Conservation (phyloP, 2,797 vertebrate genomes). For the Phyllotis vaccarum region DNA sequence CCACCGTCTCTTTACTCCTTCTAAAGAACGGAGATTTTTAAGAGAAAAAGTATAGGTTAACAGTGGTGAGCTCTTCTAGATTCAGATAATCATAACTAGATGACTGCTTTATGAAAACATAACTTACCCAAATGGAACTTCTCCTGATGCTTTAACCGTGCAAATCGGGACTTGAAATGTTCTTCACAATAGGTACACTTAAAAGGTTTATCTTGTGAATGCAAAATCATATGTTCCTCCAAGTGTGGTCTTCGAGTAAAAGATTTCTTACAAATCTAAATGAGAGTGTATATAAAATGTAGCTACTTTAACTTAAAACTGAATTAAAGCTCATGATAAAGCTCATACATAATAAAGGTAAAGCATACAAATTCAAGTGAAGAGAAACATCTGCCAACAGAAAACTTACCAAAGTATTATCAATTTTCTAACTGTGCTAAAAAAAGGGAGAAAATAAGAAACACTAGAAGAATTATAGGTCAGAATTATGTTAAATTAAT, state of each 20-base stretch:
- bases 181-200: slow-evolving; percentile 99
- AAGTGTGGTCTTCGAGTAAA: slow-evolving; percentile 97
- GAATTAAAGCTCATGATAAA: slow-evolving; percentile 54
- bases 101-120: background rate
- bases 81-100: background rate
- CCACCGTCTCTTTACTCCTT: background rate
- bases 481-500: background rate
- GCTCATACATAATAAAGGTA: background rate
- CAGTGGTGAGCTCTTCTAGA: background rate
- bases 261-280: slow-evolving; percentile 97
- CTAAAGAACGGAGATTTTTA: background rate
- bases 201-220: slow-evolving; percentile 98
- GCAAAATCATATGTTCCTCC: slow-evolving; percentile 99
- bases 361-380: background rate
- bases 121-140: slow-evolving; percentile 96
- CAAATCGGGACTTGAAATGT: slow-evolving; percentile 97
- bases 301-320: background rate
- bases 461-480: slow-evolving; percentile 26
- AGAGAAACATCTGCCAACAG: slow-evolving; percentile 16
- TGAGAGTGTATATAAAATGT: background rate
- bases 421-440: background rate
- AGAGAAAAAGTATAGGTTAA: background rate
- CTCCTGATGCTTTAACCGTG: slow-evolving; percentile 97
- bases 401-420: slow-evolving; percentile 27
- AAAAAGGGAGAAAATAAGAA: background rate